Evolutionary conservation across 2,113 vertebrate genomes (phyloP).

Genomic region (Anhinga rufa): DNA sequence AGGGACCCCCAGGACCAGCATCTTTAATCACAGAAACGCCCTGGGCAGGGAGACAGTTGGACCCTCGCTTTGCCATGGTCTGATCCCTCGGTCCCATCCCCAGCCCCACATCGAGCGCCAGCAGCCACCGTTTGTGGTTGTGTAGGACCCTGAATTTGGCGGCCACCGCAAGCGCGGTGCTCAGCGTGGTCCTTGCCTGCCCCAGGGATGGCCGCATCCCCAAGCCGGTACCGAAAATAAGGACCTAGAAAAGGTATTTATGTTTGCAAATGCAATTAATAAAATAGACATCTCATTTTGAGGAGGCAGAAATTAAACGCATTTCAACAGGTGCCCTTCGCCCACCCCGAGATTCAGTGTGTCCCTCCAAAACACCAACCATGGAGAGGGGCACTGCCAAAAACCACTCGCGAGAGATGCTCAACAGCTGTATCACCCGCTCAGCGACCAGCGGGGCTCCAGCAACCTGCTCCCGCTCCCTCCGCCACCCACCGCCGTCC

Average conservation of each 20-base stretch:
- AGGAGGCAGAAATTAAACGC: neutral
- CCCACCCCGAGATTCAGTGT: fast-evolving
- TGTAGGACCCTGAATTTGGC: neutral
- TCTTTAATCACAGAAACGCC: neutral
- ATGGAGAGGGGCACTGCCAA: neutral
- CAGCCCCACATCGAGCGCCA: fast-evolving
- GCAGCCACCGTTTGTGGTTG: neutral
- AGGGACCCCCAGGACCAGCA: neutral
- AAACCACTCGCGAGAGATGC: fast-evolving
- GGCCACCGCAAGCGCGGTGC: fast-evolving
- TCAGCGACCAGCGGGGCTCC: neutral
- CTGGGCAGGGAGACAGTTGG: neutral
- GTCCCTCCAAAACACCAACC: neutral
- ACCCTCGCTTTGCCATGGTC: neutral
- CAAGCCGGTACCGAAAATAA: fast-evolving
- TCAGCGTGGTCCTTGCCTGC: fast-evolving
- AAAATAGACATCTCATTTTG: fast-evolving
- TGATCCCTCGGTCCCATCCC: neutral
- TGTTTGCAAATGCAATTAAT: fast-evolving
- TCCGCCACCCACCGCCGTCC: neutral
- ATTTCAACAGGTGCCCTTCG: neutral
- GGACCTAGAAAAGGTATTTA: neutral
- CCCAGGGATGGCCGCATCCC: neutral
- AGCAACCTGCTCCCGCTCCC: fast-evolving
- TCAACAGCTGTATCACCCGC: fast-evolving